phyloP scores from a whole-genome alignment of 2,888 invertebrate species.

The Lasioglossum lativentre region DNA sequence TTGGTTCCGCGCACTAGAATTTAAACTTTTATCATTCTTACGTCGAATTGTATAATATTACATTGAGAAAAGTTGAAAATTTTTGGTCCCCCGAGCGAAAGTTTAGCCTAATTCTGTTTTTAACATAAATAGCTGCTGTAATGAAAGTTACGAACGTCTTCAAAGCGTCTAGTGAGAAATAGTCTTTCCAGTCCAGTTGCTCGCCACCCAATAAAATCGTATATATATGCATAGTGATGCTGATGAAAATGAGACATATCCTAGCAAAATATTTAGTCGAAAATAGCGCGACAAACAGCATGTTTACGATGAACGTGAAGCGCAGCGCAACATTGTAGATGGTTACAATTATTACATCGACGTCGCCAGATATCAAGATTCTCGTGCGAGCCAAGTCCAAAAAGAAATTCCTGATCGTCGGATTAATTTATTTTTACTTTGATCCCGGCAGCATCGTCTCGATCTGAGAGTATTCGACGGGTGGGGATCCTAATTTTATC shows the following conservation, averaged over 20 bases:
- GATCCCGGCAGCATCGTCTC: neutral
- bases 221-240: neutral
- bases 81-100: no score
- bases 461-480: neutral
- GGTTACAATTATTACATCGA: neutral
- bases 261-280: neutral
- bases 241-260: neutral
- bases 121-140: no score
- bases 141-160: no score
- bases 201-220: neutral
- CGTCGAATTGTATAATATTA: no score
- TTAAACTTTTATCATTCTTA: no score
- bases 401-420: neutral
- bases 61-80: no score
- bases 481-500: slow-evolving; percentile 5
- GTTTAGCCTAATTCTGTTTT: no score
- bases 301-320: neutral
- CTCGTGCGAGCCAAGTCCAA: neutral
- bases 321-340: neutral
- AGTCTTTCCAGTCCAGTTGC: neutral
- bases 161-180: neutral
- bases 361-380: neutral
- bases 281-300: neutral
- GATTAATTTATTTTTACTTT: slow-evolving; percentile 8
- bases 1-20: no score